phyloP scores from a whole-genome alignment of 2,113 vertebrate species.

The Panthera uncia region DNA sequence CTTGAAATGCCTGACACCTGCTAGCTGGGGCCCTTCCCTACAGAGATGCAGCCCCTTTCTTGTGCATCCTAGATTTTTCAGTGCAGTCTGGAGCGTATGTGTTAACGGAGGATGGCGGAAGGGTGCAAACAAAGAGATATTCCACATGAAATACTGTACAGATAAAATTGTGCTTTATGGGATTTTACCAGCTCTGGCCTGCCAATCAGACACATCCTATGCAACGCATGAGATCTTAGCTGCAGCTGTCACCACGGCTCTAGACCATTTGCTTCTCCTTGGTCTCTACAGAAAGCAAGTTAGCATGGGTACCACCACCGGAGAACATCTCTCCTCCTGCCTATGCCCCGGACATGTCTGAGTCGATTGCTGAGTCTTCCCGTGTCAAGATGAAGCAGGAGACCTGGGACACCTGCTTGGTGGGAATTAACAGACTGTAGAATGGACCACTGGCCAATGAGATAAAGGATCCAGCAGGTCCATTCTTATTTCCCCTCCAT shows the following conservation, averaged over 20 bases:
- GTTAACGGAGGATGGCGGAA: background rate
- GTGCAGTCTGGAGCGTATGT: background rate
- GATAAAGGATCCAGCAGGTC: background rate
- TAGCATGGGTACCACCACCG: background rate
- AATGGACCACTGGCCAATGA: background rate
- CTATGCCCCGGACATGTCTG: background rate
- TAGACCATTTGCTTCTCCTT: background rate
- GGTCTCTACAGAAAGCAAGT: background rate
- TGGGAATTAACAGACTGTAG: background rate
- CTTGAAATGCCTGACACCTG: background rate
- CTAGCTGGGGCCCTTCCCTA: background rate
- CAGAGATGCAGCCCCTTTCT: background rate
- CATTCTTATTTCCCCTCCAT: background rate
- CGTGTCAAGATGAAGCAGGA: background rate
- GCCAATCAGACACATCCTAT: accelerated
- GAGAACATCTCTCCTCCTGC: background rate
- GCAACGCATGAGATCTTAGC: background rate
- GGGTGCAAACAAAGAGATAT: background rate
- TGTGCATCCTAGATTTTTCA: background rate
- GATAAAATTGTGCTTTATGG: background rate
- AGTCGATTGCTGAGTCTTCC: background rate
- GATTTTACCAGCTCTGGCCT: background rate
- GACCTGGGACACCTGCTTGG: background rate
- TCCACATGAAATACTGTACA: background rate
- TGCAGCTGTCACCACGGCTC: background rate